These are phyloP conservation scores for Masticophis lateralis DNA, from an alignment of 2,797 vertebrate genomes.

Conservation along the genomic window DNA sequence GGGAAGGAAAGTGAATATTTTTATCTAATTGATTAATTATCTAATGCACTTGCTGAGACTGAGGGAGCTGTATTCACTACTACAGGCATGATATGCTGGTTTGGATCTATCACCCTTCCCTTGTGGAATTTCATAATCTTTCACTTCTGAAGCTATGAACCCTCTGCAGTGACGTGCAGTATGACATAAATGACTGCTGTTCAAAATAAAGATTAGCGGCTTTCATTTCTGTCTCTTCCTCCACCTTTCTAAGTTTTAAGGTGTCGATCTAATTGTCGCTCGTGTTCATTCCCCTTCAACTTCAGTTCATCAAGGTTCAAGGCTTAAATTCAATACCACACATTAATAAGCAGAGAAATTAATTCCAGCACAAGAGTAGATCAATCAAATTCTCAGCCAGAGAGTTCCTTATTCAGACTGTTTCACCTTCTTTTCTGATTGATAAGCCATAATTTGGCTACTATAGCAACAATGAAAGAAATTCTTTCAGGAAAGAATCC, in stretches of 20 bases:
- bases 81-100: not conserved
- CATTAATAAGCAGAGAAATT: constrained; percentile 55
- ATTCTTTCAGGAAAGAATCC: constrained; percentile 19
- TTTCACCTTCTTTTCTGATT: constrained; percentile 25
- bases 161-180: not conserved
- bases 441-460: constrained; percentile 31
- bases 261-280: constrained; percentile 39
- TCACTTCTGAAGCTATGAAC: not conserved
- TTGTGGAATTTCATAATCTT: not conserved
- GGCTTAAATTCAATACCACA: constrained; percentile 48
- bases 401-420: constrained; percentile 20
- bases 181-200: not conserved
- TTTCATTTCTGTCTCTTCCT: not conserved
- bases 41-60: not conserved
- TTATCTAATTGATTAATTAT: not conserved
- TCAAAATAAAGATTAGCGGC: not conserved
- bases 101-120: not conserved
- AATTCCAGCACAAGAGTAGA: constrained; percentile 44
- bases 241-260: not conserved
- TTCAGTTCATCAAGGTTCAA: constrained; percentile 38
- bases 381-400: constrained; percentile 49
- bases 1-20: not conserved
- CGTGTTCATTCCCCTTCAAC: constrained; percentile 46
- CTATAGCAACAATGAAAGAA: constrained; percentile 30
- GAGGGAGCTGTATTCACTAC: not conserved